Conservation (phyloP, 2,888 invertebrate species). For the Euphydryas editha region DNA sequence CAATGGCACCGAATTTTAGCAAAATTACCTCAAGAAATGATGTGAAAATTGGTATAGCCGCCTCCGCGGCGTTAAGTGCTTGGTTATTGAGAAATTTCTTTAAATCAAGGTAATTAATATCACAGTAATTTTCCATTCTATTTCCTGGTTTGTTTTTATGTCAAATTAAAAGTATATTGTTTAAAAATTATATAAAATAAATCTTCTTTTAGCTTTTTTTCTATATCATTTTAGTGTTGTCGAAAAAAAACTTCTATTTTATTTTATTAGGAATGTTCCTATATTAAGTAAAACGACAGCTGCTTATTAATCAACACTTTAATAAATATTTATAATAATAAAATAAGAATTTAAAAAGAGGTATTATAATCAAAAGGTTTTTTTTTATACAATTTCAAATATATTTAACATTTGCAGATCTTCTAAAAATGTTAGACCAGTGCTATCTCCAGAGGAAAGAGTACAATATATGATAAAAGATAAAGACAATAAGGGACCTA, state of each 20-base stretch:
- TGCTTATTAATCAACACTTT: no score
- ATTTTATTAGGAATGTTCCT: no score
- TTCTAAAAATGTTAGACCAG: slow-evolving; percentile 52
- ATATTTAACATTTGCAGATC: background rate
- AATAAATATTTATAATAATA: no score
- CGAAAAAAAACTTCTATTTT: no score
- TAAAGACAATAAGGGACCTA: slow-evolving; percentile 83
- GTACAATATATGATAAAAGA: slow-evolving; percentile 92
- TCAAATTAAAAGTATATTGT: background rate
- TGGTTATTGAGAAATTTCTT: slow-evolving; percentile 82
- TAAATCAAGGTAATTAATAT: slow-evolving; percentile 73
- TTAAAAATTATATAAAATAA: no score
- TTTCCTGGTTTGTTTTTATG: background rate
- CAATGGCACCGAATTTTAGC: slow-evolving; percentile 90
- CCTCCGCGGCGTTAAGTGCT: slow-evolving; percentile 84
- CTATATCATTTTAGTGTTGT: no score
- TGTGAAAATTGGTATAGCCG: slow-evolving; percentile 85
- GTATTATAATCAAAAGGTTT: background rate
- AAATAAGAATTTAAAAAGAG: no score
- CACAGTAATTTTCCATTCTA: slow-evolving; percentile 21
- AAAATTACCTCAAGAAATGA: slow-evolving; percentile 88
- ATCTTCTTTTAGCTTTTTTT: no score
- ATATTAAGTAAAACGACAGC: no score
- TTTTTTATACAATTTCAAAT: background rate
- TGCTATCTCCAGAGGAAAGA: slow-evolving; percentile 85